Evolutionary conservation across 2,797 vertebrate species (phyloP).

Genomic region (Hydrocynus forskahlii): DNA sequence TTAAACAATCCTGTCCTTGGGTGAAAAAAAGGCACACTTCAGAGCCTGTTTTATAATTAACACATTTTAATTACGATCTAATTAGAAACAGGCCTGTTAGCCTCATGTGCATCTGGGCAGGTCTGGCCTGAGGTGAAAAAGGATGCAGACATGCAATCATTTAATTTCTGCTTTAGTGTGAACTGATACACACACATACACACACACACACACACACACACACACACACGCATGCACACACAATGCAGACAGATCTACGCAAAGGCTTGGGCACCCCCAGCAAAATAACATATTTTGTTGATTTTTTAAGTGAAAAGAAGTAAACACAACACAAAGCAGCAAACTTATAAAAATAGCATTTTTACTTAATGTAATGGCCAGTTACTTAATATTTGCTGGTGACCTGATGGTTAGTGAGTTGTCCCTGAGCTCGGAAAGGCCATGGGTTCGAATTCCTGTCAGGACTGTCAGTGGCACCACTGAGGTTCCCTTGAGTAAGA

Average conservation of each 20-base stretch:
- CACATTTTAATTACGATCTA: conserved; percentile 71
- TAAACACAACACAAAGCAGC: no score
- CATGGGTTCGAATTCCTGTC: no score
- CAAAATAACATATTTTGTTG: no score
- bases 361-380: no score
- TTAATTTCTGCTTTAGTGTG: not conserved
- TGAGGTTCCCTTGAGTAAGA: no score
- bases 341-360: no score
- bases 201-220: not conserved
- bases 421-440: no score
- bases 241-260: not conserved
- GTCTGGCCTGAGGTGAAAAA: not conserved
- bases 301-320: no score
- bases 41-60: conserved; percentile 69
- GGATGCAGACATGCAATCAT: not conserved
- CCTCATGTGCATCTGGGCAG: conserved; percentile 47
- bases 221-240: not conserved
- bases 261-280: no score
- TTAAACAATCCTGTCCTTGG: conserved; percentile 64
- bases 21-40: conserved; percentile 69
- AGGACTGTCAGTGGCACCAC: no score
- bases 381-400: no score
- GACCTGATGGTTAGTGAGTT: no score
- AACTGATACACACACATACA: not conserved
- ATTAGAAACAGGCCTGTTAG: conserved; percentile 68